Conservation (phyloP, 2,113 vertebrate species). For the Pantherophis guttatus region DNA sequence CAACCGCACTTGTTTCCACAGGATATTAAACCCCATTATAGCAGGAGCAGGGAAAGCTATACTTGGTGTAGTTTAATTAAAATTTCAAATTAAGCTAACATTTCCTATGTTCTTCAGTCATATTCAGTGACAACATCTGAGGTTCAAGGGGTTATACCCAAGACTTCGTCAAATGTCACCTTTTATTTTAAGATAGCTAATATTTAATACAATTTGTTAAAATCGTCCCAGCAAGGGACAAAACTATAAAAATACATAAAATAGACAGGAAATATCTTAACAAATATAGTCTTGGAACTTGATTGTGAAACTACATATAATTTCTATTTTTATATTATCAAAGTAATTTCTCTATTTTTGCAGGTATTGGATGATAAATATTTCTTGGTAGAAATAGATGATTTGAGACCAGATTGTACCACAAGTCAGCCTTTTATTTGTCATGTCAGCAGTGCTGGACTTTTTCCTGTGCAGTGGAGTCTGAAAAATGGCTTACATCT, state of each 20-base stretch:
- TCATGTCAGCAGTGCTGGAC: slow-evolving; percentile 69
- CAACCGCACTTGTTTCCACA: not conserved
- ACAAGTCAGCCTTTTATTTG: slow-evolving; percentile 67
- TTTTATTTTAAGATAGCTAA: not conserved
- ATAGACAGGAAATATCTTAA: not conserved
- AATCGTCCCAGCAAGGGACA: not conserved
- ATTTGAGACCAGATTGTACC: slow-evolving; percentile 75
- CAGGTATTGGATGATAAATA: slow-evolving; percentile 88
- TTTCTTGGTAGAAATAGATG: slow-evolving; percentile 89
- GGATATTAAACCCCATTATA: not conserved
- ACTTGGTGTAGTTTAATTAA: not conserved
- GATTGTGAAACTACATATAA: not conserved
- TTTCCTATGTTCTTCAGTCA: not conserved
- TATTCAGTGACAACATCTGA: not conserved
- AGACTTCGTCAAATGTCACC: not conserved
- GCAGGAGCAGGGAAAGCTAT: not conserved
- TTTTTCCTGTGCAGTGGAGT: slow-evolving; percentile 88
- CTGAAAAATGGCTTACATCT: slow-evolving; percentile 89
- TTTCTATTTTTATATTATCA: not conserved
- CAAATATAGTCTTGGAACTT: not conserved
- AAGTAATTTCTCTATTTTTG: not conserved
- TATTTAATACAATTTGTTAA: not conserved
- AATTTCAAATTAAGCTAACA: not conserved
- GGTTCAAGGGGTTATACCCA: not conserved
- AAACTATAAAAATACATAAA: not conserved